Conservation (phyloP, 1,140 invertebrate species). For the Bombus ignitus region DNA sequence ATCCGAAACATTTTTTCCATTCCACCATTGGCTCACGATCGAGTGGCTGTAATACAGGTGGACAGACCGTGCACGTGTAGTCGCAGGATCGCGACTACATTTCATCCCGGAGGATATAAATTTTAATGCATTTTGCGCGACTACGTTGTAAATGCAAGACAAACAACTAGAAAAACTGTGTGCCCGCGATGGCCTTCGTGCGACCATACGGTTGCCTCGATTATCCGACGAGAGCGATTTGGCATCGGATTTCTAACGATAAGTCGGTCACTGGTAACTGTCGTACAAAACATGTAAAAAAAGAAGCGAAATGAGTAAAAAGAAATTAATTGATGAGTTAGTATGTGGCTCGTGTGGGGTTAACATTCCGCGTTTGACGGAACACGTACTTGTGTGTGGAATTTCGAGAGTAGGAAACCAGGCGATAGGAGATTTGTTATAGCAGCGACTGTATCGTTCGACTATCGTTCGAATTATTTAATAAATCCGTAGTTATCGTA, state of each 20-base stretch:
- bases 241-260: background rate
- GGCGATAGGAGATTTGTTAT: background rate
- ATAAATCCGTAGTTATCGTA: background rate
- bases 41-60: constrained; percentile 44
- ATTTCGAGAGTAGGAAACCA: background rate
- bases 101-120: constrained; percentile 34
- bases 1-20: constrained; percentile 52
- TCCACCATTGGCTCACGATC: constrained; percentile 39
- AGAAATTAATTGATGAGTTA: background rate
- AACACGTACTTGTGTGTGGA: background rate
- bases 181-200: no score
- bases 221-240: background rate
- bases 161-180: constrained; percentile 27
- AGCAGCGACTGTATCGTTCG: background rate
- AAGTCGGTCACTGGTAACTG: constrained; percentile 28
- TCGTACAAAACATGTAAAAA: background rate
- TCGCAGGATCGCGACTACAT: constrained; percentile 10
- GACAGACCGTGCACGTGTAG: constrained; percentile 19
- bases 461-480: background rate
- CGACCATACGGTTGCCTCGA: background rate
- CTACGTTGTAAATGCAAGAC: constrained; percentile 29
- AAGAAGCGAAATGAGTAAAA: background rate
- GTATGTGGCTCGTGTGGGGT: background rate
- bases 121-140: constrained; percentile 35
- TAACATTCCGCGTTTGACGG: background rate